Evolutionary conservation across 2,797 vertebrate species (phyloP).

Genomic region (Myiotriccus ornatus): DNA sequence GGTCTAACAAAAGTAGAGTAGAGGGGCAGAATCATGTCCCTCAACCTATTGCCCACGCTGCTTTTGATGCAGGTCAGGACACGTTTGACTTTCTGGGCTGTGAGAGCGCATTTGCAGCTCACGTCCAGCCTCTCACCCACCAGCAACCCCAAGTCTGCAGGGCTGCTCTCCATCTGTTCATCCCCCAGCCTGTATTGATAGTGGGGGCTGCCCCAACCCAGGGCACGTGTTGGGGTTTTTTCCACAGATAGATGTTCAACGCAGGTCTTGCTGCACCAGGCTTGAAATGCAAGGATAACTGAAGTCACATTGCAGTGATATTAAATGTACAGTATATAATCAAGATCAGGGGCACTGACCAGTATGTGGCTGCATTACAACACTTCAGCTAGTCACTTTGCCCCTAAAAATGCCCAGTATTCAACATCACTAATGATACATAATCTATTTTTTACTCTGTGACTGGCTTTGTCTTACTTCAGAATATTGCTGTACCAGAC

Average conservation of each 20-base stretch:
- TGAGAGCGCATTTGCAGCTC: background rate
- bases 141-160: background rate
- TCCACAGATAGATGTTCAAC: background rate
- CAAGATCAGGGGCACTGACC: background rate
- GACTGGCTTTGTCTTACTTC: background rate
- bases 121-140: background rate
- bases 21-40: background rate
- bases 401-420: background rate
- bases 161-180: background rate
- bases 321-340: background rate
- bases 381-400: background rate
- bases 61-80: background rate
- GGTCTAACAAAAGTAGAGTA: background rate
- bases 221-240: background rate
- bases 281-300: background rate
- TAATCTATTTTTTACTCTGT: background rate
- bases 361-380: background rate
- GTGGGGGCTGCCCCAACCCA: background rate
- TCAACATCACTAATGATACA: background rate
- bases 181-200: background rate
- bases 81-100: background rate
- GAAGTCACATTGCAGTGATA: background rate
- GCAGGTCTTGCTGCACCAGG: background rate
- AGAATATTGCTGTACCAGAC: background rate
- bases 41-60: fast-evolving